A percentile compares a stretch with the other conserved stretches of the same genome.
Conservation (phyloP, 1,140 invertebrate species). For the Bombus sibiricus region DNA sequence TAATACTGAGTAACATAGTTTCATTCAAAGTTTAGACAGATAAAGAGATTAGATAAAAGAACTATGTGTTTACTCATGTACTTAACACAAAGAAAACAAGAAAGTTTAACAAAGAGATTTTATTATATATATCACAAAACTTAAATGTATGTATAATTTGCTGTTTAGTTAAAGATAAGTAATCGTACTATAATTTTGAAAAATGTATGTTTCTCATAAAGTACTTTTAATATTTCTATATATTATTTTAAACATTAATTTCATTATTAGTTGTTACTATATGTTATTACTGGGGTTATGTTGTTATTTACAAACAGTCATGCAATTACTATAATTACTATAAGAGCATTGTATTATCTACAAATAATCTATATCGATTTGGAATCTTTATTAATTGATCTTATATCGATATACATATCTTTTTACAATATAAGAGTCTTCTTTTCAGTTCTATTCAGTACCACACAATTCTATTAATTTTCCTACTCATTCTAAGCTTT, state of each 20-base stretch:
- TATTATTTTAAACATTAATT: neutral
- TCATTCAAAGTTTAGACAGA: neutral
- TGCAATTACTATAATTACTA: neutral
- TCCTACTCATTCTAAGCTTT: no score
- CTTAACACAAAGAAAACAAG: neutral
- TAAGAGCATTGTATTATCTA: neutral
- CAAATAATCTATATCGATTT: neutral
- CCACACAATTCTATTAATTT: neutral
- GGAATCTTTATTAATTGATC: neutral
- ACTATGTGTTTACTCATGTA: neutral
- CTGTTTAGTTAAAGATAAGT: neutral
- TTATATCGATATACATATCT: neutral
- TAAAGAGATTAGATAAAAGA: neutral
- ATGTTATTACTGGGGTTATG: no score
- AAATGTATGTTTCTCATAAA: neutral
- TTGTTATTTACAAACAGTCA: no score
- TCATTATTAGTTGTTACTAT: no score
- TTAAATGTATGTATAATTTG: neutral
- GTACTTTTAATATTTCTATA: neutral
- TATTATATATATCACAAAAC: neutral
- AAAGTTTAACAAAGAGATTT: neutral
- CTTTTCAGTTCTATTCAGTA: neutral
- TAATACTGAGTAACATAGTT: neutral
- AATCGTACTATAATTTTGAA: neutral
- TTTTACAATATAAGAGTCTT: neutral